Evolutionary conservation across 2,113 vertebrate genomes (phyloP), one percentile per base, ranked within the genome.

Genomic region (Phodopus roborovskii): DNA sequence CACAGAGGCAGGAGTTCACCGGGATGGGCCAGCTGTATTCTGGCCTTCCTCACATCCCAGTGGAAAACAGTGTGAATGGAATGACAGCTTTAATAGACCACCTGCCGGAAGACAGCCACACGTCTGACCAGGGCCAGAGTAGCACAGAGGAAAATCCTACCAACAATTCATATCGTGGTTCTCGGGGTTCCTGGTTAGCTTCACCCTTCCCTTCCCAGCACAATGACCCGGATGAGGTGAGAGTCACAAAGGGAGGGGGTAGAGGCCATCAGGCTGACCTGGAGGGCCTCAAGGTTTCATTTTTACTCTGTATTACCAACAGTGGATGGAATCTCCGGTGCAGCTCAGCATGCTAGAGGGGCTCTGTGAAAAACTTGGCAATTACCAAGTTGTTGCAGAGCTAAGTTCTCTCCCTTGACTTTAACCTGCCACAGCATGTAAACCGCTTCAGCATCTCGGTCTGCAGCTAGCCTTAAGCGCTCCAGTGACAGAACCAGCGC

Each of bases 141-240:
- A 73, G 24, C 28, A 48, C 19, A 73, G 56, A 42, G 10, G 36
- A 73, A 22, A 36, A 20, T 73, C 58, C 33, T 30, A 45, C 39
- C 2, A 53, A 87, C 28, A 30, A 88, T 50, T 81, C n/a, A 1
- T 0, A 12, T 53, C 71, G 66, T 17, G 36, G 62, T 8, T 20
- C 62, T 53, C 11, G 36, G 24, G 53, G n/a, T 64, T 33, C n/a
- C 1, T 1, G 26, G 0, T 58, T 26, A 20, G 71, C 24, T n/a
- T 88, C 73, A 26, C 28, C 28, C 62, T 85, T 45, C n/a, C 1
- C 0, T 82, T 60, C n/a, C 1, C 2, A 68, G 66, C 39, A 62
- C 8, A 90, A 58, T 5, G 70, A 20, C 15, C 0, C 24, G 16
- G n/a, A 20, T 0, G 1, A 22, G 30, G 20, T 1, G 1, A 2